Conservation (phyloP, 2,797 vertebrate species). For the Catamblyrhynchus diadema region DNA sequence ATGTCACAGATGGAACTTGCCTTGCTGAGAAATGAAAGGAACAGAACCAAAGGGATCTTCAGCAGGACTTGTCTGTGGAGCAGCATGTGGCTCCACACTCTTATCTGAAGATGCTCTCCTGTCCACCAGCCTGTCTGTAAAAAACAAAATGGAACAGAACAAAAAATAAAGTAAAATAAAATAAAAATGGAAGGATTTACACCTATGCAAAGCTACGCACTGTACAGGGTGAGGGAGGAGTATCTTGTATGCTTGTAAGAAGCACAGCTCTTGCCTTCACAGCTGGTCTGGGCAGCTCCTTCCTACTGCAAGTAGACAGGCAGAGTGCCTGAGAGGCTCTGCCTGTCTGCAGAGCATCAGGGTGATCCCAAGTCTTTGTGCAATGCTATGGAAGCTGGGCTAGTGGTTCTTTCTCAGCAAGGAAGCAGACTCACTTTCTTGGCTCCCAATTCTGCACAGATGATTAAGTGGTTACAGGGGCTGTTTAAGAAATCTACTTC, state of each 20-base stretch:
- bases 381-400: fast-evolving
- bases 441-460: background rate
- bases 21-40: conserved; percentile 93
- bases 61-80: conserved; percentile 76
- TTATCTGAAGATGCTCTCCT: conserved; percentile 80
- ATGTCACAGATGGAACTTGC: conserved; percentile 85
- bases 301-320: background rate
- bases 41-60: conserved; percentile 96
- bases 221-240: background rate
- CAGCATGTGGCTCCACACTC: conserved; percentile 74
- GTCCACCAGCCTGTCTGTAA: conserved; percentile 88
- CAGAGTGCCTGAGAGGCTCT: background rate
- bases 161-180: conserved; percentile 77
- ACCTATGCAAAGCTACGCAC: background rate
- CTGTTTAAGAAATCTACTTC: background rate
- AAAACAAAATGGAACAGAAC: conserved; percentile 77
- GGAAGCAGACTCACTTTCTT: fast-evolving
- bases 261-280: background rate
- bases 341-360: background rate
- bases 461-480: background rate
- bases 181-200: conserved; percentile 64
- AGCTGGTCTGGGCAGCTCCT: background rate
- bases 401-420: fast-evolving
- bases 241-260: too few species aligned
- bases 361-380: background rate